Percentiles rank a stretch among this genome's conserved stretches.
Evolutionary conservation across 53 echinoderm and acorn worm genomes (phyloP).

Genomic region (Echinometra lucunter): DNA sequence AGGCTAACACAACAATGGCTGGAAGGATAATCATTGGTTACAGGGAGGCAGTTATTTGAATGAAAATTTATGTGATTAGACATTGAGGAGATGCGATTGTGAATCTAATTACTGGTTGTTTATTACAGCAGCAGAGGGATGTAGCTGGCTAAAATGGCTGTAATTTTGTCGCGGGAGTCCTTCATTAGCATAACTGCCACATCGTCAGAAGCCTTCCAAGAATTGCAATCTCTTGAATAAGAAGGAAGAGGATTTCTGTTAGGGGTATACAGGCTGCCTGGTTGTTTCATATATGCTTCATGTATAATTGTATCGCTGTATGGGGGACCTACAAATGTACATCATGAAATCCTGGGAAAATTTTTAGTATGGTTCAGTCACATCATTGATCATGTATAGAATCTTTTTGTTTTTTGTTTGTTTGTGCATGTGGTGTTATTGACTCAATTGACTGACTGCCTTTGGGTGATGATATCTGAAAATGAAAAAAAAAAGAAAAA

Average conservation of each 20-base stretch:
- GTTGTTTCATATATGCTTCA: not conserved
- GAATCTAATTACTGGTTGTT: slow-evolving; percentile 1
- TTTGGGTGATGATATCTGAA: not conserved
- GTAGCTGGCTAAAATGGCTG: not conserved
- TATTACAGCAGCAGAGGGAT: not conserved
- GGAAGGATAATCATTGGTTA: not conserved
- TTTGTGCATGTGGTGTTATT: not conserved
- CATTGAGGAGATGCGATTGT: not conserved
- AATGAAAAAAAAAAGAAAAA: not conserved
- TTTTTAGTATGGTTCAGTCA: not conserved
- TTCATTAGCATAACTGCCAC: not conserved
- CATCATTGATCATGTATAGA: not conserved
- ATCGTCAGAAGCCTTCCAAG: not conserved
- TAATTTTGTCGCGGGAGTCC: not conserved
- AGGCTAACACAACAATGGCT: not conserved
- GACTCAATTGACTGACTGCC: no score
- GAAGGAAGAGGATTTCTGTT: not conserved
- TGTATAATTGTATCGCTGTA: not conserved
- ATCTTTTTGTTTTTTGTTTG: not conserved
- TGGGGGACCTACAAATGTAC: not conserved
- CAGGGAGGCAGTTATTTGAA: not conserved
- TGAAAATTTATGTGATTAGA: slow-evolving; percentile 13
- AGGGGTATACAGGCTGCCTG: not conserved
- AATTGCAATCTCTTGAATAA: slow-evolving; percentile 7
- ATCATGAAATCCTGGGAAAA: slow-evolving; percentile 1